Evolutionary conservation across 92 coral and sea anemone species (phyloP).

Genomic region (Palythoa heliodiscus): DNA sequence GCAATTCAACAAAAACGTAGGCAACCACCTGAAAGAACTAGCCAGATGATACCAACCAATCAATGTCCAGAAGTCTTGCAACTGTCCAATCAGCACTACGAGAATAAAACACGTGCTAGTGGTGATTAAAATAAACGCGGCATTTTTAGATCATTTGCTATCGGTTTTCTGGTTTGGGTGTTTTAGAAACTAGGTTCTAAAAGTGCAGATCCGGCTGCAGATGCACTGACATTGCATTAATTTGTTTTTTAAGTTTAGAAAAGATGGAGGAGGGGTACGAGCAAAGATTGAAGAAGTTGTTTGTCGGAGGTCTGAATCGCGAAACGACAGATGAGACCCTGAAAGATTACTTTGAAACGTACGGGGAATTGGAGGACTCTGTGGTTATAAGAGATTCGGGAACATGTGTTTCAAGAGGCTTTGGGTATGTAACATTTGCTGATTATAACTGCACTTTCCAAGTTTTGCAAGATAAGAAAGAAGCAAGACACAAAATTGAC

Average conservation of each 20-base stretch:
- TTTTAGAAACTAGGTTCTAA: too few relatives aligned
- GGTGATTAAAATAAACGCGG: conserved; percentile 4
- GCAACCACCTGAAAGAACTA: too few relatives aligned
- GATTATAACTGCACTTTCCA: conserved; percentile 55
- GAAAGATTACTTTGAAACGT: conserved; percentile 70
- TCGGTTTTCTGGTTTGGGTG: neutral
- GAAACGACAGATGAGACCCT: conserved; percentile 72
- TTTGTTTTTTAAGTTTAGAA: neutral
- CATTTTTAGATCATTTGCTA: neutral
- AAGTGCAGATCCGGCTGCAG: neutral
- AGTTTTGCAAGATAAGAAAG: conserved; percentile 66
- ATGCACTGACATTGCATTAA: neutral
- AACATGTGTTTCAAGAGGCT: conserved; percentile 78
- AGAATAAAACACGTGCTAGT: conserved; percentile 36
- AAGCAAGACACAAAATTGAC: conserved; percentile 66
- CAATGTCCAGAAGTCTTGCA: neutral
- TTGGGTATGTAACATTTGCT: conserved; percentile 87
- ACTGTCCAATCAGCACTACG: conserved; percentile 25
- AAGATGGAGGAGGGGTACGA: conserved; percentile 44
- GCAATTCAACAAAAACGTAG: too few relatives aligned
- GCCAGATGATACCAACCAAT: conserved; percentile 14
- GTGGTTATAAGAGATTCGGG: conserved; percentile 68
- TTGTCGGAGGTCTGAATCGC: conserved; percentile 89
- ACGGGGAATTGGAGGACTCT: conserved; percentile 74
- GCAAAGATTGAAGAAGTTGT: conserved; percentile 77